phyloP scores from a whole-genome alignment of 92 coral and sea anemone species.

The Galaxea fascicularis region DNA sequence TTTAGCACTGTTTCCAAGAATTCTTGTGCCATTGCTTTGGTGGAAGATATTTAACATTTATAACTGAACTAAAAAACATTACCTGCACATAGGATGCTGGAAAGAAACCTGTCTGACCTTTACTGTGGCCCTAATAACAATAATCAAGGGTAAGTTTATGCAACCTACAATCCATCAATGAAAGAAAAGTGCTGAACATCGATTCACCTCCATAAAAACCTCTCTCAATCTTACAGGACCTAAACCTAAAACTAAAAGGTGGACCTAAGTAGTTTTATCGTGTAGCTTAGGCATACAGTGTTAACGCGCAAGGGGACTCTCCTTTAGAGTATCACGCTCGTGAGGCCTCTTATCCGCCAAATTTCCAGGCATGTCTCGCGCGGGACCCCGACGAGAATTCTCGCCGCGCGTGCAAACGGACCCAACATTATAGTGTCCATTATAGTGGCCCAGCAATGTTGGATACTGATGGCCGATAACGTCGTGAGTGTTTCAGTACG shows the following conservation, averaged over 20 bases:
- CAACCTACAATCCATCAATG: background rate
- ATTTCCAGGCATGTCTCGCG: background rate
- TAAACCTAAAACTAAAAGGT: no score
- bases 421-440: no score
- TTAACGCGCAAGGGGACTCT: background rate
- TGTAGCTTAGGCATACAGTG: background rate
- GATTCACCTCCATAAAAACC: no score
- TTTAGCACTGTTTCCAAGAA: background rate
- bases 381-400: no score
- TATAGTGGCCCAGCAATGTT: no score
- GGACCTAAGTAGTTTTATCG: background rate
- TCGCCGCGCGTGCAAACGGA: no score
- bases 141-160: background rate
- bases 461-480: no score
- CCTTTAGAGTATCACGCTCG: background rate
- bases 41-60: background rate
- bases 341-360: background rate
- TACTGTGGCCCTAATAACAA: slow-evolving; percentile 72
- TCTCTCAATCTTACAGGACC: background rate
- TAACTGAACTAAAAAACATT: background rate
- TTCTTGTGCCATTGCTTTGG: background rate
- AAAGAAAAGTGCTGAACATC: no score
- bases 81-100: slow-evolving; percentile 98
- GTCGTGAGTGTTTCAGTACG: no score
- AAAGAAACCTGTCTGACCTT: slow-evolving; percentile 87